phyloP scores from a whole-genome alignment of 1,140 invertebrate species.

The Ylistrum balloti region DNA sequence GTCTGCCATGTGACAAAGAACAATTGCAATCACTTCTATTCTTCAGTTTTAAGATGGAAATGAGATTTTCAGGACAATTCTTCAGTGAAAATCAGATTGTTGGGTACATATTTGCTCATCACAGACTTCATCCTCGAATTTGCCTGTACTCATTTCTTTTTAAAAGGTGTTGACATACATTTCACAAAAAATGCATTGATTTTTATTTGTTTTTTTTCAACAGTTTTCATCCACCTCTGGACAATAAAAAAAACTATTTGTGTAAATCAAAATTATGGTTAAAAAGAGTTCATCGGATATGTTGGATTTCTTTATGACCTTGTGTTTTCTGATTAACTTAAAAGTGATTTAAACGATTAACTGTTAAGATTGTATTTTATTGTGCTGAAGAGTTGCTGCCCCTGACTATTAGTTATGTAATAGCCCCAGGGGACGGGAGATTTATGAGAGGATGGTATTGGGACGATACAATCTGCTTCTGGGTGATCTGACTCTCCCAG shows the following conservation, averaged over 20 bases:
- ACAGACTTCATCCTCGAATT: background rate
- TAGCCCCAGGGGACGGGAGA: constrained; percentile 24
- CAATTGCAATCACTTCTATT: background rate
- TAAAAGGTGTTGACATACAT: background rate
- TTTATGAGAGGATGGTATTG: constrained; percentile 12
- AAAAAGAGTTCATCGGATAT: no score
- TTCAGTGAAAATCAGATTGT: background rate
- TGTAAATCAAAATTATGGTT: no score
- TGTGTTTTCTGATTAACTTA: no score
- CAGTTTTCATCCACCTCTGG: no score
- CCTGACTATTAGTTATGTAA: constrained; percentile 23
- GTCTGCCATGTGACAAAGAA: background rate
- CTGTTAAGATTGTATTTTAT: background rate
- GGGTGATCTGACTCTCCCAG: background rate
- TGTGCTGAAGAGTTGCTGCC: background rate
- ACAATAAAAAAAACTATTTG: no score
- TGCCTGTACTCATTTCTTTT: background rate
- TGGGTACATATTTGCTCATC: background rate
- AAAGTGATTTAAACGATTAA: background rate
- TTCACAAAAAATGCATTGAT: background rate
- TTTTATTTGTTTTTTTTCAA: no score
- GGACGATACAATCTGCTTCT: background rate
- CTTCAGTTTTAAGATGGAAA: background rate
- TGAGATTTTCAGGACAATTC: background rate
- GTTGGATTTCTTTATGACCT: no score